A percentile compares a stretch with the other conserved stretches of the same genome.
phyloP scores from a whole-genome alignment of 2,797 vertebrate species.

The Macropus fuliginosus region DNA sequence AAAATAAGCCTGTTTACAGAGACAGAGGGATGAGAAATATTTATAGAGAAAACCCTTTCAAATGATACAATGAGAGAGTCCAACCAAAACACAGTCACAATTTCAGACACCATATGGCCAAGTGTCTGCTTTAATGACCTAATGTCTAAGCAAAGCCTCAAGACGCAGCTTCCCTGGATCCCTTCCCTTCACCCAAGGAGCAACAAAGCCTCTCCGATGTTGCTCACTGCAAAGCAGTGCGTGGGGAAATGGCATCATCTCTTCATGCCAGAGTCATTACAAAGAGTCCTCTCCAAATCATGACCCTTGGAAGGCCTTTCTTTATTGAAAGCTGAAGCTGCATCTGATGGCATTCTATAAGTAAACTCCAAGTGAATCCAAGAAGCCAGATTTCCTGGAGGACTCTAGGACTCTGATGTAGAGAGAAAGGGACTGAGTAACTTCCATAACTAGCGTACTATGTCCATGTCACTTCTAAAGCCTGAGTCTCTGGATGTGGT shows the following conservation, averaged over 20 bases:
- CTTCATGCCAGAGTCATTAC: constrained; percentile 28
- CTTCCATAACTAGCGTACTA: background rate
- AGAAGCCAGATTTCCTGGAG: background rate
- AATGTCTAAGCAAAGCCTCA: constrained; percentile 75
- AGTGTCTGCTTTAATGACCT: constrained; percentile 67
- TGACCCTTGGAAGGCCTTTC: constrained; percentile 7
- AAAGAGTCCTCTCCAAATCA: constrained; percentile 44
- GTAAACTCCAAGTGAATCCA: background rate
- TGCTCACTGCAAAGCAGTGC: constrained; percentile 44
- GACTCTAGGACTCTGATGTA: background rate
- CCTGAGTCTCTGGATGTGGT: background rate
- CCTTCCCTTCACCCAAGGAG: constrained; percentile 69
- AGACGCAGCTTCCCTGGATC: constrained; percentile 58
- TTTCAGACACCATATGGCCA: constrained; percentile 81
- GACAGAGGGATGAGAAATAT: constrained; percentile 82
- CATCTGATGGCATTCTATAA: background rate
- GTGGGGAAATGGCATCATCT: constrained; percentile 50
- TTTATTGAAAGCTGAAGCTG: constrained; percentile 3
- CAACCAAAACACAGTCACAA: constrained; percentile 81
- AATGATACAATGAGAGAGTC: constrained; percentile 79
- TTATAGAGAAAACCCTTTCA: constrained; percentile 84
- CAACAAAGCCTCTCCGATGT: constrained; percentile 60
- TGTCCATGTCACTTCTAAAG: background rate
- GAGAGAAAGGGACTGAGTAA: background rate
- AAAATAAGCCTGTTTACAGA: constrained; percentile 82